phyloP scores from a whole-genome alignment of 2,113 vertebrate species.

The Corythaeola cristata region DNA sequence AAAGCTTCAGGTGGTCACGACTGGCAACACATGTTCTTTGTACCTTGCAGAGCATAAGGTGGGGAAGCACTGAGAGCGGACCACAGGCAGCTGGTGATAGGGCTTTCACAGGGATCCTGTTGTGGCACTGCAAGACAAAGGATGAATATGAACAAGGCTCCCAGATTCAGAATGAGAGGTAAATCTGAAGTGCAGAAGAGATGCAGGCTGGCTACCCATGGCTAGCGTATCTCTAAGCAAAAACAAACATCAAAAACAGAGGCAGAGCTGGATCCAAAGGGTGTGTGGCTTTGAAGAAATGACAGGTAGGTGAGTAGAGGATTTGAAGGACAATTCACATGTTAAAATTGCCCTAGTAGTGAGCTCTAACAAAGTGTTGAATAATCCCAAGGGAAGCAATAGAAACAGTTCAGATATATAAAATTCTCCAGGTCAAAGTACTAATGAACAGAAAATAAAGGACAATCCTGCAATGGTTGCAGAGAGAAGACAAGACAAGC shows the following conservation, averaged over 20 bases:
- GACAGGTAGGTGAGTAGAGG: background rate
- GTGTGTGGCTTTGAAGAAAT: background rate
- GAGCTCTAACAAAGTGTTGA: background rate
- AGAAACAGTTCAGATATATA: background rate
- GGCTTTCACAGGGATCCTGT: background rate
- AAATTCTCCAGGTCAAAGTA: background rate
- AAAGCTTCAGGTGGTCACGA: background rate
- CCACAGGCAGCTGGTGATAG: background rate
- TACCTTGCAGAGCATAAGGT: background rate
- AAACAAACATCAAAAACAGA: background rate
- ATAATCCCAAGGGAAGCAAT: background rate
- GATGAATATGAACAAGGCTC: background rate
- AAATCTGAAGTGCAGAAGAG: background rate
- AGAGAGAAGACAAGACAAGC: background rate
- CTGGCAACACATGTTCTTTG: background rate
- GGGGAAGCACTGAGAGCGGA: background rate
- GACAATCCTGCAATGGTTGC: background rate
- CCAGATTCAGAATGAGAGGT: background rate
- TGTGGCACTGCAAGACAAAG: background rate
- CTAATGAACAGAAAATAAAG: background rate
- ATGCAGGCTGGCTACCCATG: background rate
- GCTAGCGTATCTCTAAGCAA: background rate
- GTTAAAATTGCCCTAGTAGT: background rate
- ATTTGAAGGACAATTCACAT: background rate
- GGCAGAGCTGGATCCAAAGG: background rate